Base-by-base conservation (phyloP, 2,797 vertebrate genomes). In the Centroberyx gerrardi region DNA sequence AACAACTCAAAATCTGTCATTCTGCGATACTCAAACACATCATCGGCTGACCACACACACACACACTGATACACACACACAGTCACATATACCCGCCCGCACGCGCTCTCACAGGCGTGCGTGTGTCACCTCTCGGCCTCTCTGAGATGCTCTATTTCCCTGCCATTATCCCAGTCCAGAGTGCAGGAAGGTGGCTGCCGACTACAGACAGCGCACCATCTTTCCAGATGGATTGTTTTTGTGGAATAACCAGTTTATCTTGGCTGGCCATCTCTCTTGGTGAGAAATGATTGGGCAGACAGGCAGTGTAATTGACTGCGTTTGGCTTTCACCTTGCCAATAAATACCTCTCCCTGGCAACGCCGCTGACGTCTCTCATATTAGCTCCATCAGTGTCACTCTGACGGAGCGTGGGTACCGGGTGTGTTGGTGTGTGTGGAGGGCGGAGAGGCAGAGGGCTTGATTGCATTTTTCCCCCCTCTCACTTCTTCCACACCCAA, bases 291-390 rank as follows among this genome's bases (percentile, higher is more conserved):
- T 91, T 83, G 91, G 85, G 72, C 84, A 91, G 94, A 91, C 92
- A 92, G 91, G 84, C 83, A 76, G 77, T 72, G 86, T 94, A 94
- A 95, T 94, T 94, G 94, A 94, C 92, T 90, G 75, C 78, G 78
- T 93, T 95, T 95, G 90, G 90, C 92, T 94, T 93, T 92, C 91
- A 90, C 90, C 90, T 87, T 80, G 80, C 89, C 93, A 92, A 89
- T 93, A 94, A 94, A 94, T 91, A 89, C 90, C 82, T 82, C 78
- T 82, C 83, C 87, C 89, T 84, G 76, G 90, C 85, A 90, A 81
- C 77, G 75, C 75, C 28, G 62, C 82, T 84, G 85, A 87, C 81
- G 83, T 84, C 76, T 84, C 74, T 83, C 77, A 64, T 82, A 86
- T 90, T 90, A 87, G 87, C 78, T 91, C 91, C 80, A 87, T 94